phyloP scores from a whole-genome alignment of 1,140 invertebrate genomes.

The Scaptomyza graminum region DNA sequence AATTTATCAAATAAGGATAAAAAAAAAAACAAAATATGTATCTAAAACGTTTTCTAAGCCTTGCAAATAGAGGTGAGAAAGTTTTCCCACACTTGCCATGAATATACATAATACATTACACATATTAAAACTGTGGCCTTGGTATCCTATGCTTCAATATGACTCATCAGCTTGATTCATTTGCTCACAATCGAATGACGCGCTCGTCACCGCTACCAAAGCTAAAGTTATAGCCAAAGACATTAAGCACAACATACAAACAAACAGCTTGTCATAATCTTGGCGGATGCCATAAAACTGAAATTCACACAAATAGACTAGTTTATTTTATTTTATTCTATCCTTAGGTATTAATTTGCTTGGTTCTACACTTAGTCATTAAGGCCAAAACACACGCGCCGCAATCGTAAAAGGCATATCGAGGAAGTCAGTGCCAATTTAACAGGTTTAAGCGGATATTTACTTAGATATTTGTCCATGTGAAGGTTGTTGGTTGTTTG shows the following conservation, averaged over 20 bases:
- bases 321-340: conserved; percentile 43
- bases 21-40: no score
- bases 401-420: conserved; percentile 57
- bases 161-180: conserved; percentile 25
- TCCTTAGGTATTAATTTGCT: conserved; percentile 21
- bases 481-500: background rate
- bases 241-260: conserved; percentile 13
- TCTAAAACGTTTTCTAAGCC: background rate
- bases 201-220: conserved; percentile 13
- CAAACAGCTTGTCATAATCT: conserved; percentile 24
- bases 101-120: conserved; percentile 11
- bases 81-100: conserved; percentile 8
- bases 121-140: conserved; percentile 6
- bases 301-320: conserved; percentile 64
- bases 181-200: conserved; percentile 12
- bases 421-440: conserved; percentile 41
- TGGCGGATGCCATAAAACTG: conserved; percentile 47
- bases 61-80: conserved; percentile 1
- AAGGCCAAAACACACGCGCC: conserved; percentile 47
- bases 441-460: conserved; percentile 31
- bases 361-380: background rate
- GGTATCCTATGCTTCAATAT: conserved; percentile 1
- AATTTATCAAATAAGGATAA: background rate
- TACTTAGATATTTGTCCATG: background rate
- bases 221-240: background rate